Evolutionary conservation across 1,140 invertebrate genomes (phyloP).

Genomic region (Chlorops oryzae): DNA sequence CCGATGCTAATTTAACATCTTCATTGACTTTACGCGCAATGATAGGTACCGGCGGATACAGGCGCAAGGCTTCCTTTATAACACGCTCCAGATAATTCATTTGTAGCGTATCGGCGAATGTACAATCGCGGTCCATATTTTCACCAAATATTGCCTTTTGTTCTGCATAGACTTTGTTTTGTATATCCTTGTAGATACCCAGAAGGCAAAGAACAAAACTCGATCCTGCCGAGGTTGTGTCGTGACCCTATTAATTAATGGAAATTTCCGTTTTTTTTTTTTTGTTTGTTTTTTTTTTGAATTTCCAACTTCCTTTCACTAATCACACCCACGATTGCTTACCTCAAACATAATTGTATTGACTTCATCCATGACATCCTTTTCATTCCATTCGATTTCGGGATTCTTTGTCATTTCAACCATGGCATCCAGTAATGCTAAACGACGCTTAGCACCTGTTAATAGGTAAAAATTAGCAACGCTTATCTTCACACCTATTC

Average conservation of each 20-base stretch:
- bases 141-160: conserved; percentile 66
- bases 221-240: conserved; percentile 73
- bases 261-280: too few species aligned
- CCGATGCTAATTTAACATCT: conserved; percentile 55
- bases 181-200: conserved; percentile 63
- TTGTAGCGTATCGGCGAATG: conserved; percentile 69
- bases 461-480: neutral
- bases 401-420: conserved; percentile 61
- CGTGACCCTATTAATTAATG: conserved; percentile 61
- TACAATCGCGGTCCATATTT: conserved; percentile 56
- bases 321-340: too few species aligned
- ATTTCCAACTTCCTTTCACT: too few species aligned
- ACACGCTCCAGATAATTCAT: conserved; percentile 75
- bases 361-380: conserved; percentile 80
- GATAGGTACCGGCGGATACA: conserved; percentile 71
- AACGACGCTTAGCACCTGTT: conserved; percentile 5
- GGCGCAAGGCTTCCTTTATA: conserved; percentile 63
- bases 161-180: conserved; percentile 66
- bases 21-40: conserved; percentile 64
- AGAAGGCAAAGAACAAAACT: conserved; percentile 68
- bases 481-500: too few species aligned
- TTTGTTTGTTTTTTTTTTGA: too few species aligned
- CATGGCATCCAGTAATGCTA: conserved; percentile 79
- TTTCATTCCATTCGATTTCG: conserved; percentile 56
- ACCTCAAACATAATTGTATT: conserved; percentile 80